Evolutionary conservation across 2,113 vertebrate genomes (phyloP), one percentile per base, ranked within the genome.

Genomic region (Brienomyrus brachyistius): DNA sequence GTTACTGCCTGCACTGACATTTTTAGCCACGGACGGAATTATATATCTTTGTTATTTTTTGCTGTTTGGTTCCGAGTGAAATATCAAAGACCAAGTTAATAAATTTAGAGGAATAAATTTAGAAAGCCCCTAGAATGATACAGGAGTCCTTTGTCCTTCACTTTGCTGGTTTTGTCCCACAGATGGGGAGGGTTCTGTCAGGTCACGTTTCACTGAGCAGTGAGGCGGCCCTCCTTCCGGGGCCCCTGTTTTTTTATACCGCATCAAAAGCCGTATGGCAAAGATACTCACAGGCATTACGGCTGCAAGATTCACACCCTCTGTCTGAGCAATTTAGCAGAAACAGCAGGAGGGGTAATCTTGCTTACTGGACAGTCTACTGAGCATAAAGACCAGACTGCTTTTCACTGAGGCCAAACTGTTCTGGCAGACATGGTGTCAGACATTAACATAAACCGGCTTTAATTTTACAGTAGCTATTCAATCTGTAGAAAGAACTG

Each of bases 321-420:
- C 31, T 6, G 74, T 80, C 74, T 80, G 74, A 80, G 74, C 35
- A 80, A 80, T 80, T 35, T 80, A 80, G 35, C 74, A 80, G 13
- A 80, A 43, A 17, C 74, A 80, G 74, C 35, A 43, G 74, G 35
- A 80, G 35, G 35, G 74, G 35, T 80, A 15, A 80, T 80, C 35
- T 80, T 80, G 74, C 74, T 80, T 80, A 43, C 74, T 80, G 74
- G 74, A 80, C 74, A 80, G 35, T 80, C 74, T 80, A 80, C 35
- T 80, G 74, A 80, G 74, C 74, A 80, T 80, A 80, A 80, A 80
- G 74, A 80, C 74, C 35, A 80, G 74, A 80, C 74, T 80, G 74
- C 74, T 80, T 80, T 43, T 80, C 74, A 35, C 6, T 80, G 31
- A 80, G 74, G 74, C 31, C 74, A 80, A 80, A 80, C 74, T 80